These are phyloP conservation scores for Atta colombica DNA, from an alignment of 1,140 invertebrate species.

Conservation along the genomic window DNA sequence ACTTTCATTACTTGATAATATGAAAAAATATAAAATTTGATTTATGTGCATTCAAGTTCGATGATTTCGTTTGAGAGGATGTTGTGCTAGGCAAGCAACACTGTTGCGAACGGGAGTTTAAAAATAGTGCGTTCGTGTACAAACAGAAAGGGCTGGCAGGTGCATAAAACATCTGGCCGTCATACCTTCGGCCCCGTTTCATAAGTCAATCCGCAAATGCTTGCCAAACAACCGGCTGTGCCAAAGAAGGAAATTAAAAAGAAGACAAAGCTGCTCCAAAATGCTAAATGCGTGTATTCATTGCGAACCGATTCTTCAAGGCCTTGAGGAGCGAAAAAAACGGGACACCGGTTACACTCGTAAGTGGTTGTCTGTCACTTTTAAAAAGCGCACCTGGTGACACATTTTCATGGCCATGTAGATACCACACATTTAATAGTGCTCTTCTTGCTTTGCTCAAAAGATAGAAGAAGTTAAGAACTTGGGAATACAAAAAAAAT, in stretches of 20 bases:
- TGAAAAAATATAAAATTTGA: background rate
- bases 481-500: background rate
- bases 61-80: background rate
- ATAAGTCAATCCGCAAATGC: constrained; percentile 44
- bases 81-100: background rate
- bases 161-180: constrained; percentile 69
- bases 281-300: constrained; percentile 35
- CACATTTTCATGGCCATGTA: constrained; percentile 31
- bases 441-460: background rate
- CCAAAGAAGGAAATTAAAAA: constrained; percentile 22
- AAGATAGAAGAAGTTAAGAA: background rate
- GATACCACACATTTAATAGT: constrained; percentile 8
- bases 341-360: constrained; percentile 53
- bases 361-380: constrained; percentile 41
- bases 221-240: background rate
- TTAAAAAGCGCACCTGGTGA: constrained; percentile 60
- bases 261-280: constrained; percentile 25
- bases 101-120: background rate
- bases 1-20: background rate
- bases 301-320: constrained; percentile 45
- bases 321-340: constrained; percentile 18
- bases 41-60: background rate
- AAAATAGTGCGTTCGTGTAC: constrained; percentile 51
- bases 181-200: constrained; percentile 36
- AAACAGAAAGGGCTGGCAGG: constrained; percentile 58